Conservation (phyloP, 2,113 vertebrate species). For the Brachionichthys hirsutus region DNA sequence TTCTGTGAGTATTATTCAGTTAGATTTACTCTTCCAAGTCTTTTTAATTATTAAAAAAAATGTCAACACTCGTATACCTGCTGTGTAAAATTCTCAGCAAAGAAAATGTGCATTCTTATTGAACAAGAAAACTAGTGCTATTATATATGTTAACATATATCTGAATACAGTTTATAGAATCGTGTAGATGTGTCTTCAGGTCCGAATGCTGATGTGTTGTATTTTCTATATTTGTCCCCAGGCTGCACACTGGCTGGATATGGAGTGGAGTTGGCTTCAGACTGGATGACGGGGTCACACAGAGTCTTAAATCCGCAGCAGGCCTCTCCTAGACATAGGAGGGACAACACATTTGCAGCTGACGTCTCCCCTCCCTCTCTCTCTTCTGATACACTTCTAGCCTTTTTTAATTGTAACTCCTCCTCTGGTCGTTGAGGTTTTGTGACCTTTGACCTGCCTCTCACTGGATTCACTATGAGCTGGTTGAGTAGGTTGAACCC, state of each 20-base stretch:
- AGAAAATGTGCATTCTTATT: not conserved
- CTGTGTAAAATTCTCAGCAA: not conserved
- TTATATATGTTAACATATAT: not conserved
- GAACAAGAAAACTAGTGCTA: too few relatives aligned
- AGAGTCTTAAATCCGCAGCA: conserved; percentile 29
- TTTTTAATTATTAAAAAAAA: too few relatives aligned
- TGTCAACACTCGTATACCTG: too few relatives aligned
- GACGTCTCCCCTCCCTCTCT: conserved; percentile 21
- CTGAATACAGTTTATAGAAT: too few relatives aligned
- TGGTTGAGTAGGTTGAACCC: conserved; percentile 94
- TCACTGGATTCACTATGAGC: conserved; percentile 83
- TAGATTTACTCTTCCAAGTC: too few relatives aligned
- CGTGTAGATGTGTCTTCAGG: not conserved
- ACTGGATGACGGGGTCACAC: conserved; percentile 76
- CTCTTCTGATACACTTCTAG: not conserved
- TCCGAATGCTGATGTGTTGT: not conserved
- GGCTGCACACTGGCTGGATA: conserved; percentile 56
- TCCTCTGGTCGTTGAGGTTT: not conserved
- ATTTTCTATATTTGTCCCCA: conserved; percentile 8
- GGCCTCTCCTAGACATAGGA: conserved; percentile 11
- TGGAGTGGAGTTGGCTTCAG: conserved; percentile 79
- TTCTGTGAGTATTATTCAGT: too few relatives aligned
- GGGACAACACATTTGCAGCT: conserved; percentile 29
- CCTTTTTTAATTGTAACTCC: not conserved
- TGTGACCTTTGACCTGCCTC: conserved; percentile 16